Base-by-base conservation (phyloP, 2,888 invertebrate species). In the Athalia cordata region DNA sequence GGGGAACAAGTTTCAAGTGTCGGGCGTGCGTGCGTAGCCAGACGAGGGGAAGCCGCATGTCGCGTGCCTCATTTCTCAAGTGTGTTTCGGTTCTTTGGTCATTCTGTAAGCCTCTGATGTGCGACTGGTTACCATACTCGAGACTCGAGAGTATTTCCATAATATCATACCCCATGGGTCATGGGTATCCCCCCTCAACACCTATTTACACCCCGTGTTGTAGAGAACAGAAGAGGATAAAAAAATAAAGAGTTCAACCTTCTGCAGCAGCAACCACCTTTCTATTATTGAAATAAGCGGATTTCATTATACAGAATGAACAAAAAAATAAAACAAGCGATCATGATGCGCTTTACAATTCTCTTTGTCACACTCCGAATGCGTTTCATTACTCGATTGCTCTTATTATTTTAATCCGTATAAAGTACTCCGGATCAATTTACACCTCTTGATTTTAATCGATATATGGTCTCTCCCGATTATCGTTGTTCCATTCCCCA, bases 271-370 rank as follows among this genome's bases (percentile, higher is more conserved):
- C 43, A 43, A 52, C 55, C 57, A 72, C 72, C 57, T 72, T 72
- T 72, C 72, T 72, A 72, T 72, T 72, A 77, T 77, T 70, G 61
- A 52, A 72, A 47, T 77, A 49, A 83, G 81, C 84, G 81, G 82
- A 85, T 85, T 83, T 85, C 82, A 81, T 83, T 78, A 79, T 78
- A 80, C 70, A 81, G 81, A 62, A 68, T 82, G 83, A 84, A 84
- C 82, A 84, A 82, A 81, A 78, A 80, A 80, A 70, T 81, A 45
- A 72, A 47, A 15, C 57, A 57, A 65, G 68, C 68, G 13, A 70
- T 76, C 68, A 9, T 29, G 49, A 15, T 67, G 5, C 13, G 49
- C 50, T 29, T 29, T 29, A 2, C 5, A 55, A 11, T 43, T 5
- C 13, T 61, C 61, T 43, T 45, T 13, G 50, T 29, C 52, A 29